Percentiles rank a stretch among this genome's conserved stretches.
These are phyloP conservation scores for Geococcyx californianus DNA, from an alignment of 2,113 vertebrate species.

Conservation along the genomic window DNA sequence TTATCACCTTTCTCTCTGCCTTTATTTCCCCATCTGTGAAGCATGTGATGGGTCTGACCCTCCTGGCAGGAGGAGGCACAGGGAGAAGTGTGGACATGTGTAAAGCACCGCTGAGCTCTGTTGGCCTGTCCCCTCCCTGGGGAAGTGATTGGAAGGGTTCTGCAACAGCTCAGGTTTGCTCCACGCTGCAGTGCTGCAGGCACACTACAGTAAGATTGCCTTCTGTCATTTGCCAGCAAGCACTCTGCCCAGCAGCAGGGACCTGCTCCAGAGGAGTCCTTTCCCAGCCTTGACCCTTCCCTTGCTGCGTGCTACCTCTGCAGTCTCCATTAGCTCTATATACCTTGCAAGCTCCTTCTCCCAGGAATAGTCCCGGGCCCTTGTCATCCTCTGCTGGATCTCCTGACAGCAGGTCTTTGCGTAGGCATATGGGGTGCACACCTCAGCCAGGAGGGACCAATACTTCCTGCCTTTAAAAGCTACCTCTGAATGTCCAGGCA, in stretches of 20 bases:
- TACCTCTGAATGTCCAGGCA: not conserved
- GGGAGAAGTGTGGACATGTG: not conserved
- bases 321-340: not conserved
- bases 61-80: not conserved
- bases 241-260: not conserved
- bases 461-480: not conserved
- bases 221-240: not conserved
- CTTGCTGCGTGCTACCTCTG: not conserved
- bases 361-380: not conserved
- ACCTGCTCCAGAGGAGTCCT: not conserved
- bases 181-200: not conserved
- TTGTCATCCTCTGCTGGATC: not conserved
- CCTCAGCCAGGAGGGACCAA: not conserved
- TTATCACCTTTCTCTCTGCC: not conserved
- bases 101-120: fast-evolving
- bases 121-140: not conserved
- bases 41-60: not conserved
- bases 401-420: not conserved
- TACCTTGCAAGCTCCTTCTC: not conserved
- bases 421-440: fast-evolving
- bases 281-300: not conserved
- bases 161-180: not conserved
- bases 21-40: not conserved
- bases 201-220: not conserved
- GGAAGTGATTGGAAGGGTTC: not conserved